Evolutionary conservation across 1,140 invertebrate genomes (phyloP).

Genomic region (Luehdorfia chinensis): DNA sequence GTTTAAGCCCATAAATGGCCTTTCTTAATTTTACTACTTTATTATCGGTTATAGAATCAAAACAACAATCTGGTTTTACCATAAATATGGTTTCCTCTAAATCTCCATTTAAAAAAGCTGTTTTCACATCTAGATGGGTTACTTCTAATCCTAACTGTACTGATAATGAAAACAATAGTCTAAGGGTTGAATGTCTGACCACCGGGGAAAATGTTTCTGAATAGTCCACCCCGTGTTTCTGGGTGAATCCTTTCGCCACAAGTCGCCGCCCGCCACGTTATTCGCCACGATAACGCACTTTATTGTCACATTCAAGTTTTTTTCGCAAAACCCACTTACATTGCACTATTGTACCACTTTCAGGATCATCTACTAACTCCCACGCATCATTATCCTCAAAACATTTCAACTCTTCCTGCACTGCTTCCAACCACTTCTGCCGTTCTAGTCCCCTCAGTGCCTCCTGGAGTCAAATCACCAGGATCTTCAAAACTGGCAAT

Average conservation of each 20-base stretch:
- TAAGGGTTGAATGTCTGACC: background rate
- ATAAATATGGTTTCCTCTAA: background rate
- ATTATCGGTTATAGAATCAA: too few relatives aligned
- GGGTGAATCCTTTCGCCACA: background rate
- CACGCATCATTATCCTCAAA: slow-evolving; percentile 22
- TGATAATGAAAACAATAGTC: background rate
- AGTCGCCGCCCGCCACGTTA: too few relatives aligned
- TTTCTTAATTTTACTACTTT: too few relatives aligned
- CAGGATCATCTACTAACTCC: slow-evolving; percentile 22
- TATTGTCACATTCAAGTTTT: background rate
- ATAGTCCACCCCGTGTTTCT: background rate
- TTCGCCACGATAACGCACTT: background rate
- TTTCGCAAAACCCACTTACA: background rate
- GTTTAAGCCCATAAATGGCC: too few relatives aligned
- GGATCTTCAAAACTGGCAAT: too few relatives aligned
- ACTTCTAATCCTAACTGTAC: background rate
- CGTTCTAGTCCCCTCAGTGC: slow-evolving; percentile 18
- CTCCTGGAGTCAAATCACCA: background rate
- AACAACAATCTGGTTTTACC: too few relatives aligned
- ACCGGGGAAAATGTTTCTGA: background rate
- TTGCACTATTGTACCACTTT: slow-evolving; percentile 3
- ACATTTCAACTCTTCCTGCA: slow-evolving; percentile 21
- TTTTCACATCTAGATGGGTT: too few relatives aligned
- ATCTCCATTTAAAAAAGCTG: background rate
- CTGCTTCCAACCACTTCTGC: slow-evolving; percentile 22